phyloP scores from a whole-genome alignment of 23 tunicate species.

The Styela plicata region DNA sequence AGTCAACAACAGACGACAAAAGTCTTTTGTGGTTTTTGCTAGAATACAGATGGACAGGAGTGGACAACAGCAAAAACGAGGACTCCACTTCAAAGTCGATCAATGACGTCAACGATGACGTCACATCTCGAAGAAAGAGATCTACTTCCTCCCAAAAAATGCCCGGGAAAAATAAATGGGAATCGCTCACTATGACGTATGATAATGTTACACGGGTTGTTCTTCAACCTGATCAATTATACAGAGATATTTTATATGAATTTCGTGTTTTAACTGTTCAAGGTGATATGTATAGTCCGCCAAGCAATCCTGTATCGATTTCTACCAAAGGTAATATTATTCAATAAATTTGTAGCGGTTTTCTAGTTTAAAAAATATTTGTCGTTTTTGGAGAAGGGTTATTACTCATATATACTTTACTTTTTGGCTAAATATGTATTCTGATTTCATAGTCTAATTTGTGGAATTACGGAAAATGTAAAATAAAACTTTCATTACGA shows the following conservation, averaged over 20 bases:
- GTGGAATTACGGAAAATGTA: no score
- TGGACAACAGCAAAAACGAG: not conserved
- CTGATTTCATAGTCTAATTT: no score
- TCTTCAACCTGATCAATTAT: conserved; percentile 31
- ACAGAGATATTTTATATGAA: conserved; percentile 43
- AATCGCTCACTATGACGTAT: conserved; percentile 32
- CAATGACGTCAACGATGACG: not conserved
- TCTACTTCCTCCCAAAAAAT: not conserved
- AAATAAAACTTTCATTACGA: no score
- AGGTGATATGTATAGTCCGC: conserved; percentile 37
- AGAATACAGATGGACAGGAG: conserved; percentile 47
- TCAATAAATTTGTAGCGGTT: no score
- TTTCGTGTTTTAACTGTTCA: conserved; percentile 57
- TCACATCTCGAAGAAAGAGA: not conserved
- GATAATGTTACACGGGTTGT: conserved; percentile 43
- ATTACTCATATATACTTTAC: no score
- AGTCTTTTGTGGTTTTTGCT: conserved; percentile 37
- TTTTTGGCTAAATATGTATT: no score
- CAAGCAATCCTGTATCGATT: conserved; percentile 34
- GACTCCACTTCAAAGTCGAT: not conserved
- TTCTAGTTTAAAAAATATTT: no score
- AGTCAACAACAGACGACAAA: not conserved
- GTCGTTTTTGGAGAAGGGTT: no score
- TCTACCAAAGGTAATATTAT: conserved; percentile 76
- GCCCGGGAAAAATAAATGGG: conserved; percentile 36